phyloP scores from a whole-genome alignment of 2,888 invertebrate genomes.

The Anthophora plumipes region DNA sequence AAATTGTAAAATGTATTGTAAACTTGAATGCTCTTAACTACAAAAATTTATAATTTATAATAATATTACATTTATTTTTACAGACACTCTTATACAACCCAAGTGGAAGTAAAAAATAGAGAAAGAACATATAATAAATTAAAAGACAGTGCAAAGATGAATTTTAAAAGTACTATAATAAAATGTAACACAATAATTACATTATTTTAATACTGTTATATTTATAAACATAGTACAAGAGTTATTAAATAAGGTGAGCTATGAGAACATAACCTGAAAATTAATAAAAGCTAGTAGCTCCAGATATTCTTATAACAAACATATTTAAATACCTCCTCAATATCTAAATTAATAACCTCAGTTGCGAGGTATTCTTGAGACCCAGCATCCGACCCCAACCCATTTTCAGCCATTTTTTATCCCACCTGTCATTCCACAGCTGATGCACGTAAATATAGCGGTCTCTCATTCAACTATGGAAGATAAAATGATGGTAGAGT shows the following conservation, averaged over 20 bases:
- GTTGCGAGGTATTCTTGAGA: slow-evolving; percentile 88
- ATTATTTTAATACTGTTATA: background rate
- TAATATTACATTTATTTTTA: slow-evolving; percentile 12
- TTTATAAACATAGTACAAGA: slow-evolving; percentile 11
- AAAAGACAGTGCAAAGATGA: background rate
- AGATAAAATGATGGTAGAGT: background rate
- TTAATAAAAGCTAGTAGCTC: background rate
- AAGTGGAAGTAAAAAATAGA: background rate
- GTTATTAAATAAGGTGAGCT: background rate
- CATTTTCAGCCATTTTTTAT: slow-evolving; percentile 83
- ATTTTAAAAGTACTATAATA: background rate
- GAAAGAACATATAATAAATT: background rate
- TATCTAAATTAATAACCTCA: slow-evolving; percentile 87
- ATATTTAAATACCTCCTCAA: slow-evolving; percentile 87
- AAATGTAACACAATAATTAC: background rate
- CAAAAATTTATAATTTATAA: background rate
- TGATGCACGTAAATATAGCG: slow-evolving; percentile 59
- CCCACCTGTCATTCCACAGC: slow-evolving; percentile 66
- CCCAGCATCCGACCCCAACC: slow-evolving; percentile 88
- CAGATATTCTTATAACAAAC: background rate
- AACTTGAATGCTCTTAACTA: background rate
- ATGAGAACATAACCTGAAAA: slow-evolving; percentile 54
- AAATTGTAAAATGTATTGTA: slow-evolving; percentile 71
- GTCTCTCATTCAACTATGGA: slow-evolving; percentile 34
- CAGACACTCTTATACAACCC: background rate